Evolutionary conservation across 2,888 invertebrate species (phyloP).

Genomic region (Plemyria rubiginata): DNA sequence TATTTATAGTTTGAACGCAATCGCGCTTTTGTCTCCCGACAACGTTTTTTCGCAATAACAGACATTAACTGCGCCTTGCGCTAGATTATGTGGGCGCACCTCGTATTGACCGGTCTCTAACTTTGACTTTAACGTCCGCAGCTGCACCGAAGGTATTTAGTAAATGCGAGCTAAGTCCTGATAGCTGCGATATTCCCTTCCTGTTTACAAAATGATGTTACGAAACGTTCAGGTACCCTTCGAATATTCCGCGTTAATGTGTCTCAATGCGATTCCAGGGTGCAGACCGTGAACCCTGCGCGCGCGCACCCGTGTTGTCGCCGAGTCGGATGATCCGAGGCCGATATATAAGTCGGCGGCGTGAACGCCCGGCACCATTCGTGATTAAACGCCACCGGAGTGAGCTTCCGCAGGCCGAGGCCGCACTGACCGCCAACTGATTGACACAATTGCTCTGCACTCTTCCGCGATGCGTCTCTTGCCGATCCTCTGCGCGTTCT

Average conservation of each 20-base stretch:
- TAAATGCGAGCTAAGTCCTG: conserved; percentile 48
- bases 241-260: conserved; percentile 60
- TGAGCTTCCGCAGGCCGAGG: conserved; percentile 76
- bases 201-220: conserved; percentile 59
- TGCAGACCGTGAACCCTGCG: conserved; percentile 79
- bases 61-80: conserved; percentile 27
- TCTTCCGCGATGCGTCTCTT: conserved; percentile 74
- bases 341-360: conserved; percentile 78
- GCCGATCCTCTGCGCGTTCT: conserved; percentile 49
- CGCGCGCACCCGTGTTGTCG: conserved; percentile 68
- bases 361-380: conserved; percentile 79
- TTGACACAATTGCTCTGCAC: conserved; percentile 71
- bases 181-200: conserved; percentile 50
- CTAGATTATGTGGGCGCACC: conserved; percentile 40
- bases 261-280: conserved; percentile 74
- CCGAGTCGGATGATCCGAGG: conserved; percentile 79
- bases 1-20: not conserved
- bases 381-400: conserved; percentile 74
- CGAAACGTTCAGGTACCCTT: conserved; percentile 56
- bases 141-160: conserved; percentile 42
- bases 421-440: conserved; percentile 74
- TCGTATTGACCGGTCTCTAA: conserved; percentile 37
- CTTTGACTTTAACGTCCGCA: conserved; percentile 46
- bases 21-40: conserved; percentile 11
- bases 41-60: conserved; percentile 29